phyloP scores from a whole-genome alignment of 1,140 invertebrate genomes.

The Megalopta genalis region DNA sequence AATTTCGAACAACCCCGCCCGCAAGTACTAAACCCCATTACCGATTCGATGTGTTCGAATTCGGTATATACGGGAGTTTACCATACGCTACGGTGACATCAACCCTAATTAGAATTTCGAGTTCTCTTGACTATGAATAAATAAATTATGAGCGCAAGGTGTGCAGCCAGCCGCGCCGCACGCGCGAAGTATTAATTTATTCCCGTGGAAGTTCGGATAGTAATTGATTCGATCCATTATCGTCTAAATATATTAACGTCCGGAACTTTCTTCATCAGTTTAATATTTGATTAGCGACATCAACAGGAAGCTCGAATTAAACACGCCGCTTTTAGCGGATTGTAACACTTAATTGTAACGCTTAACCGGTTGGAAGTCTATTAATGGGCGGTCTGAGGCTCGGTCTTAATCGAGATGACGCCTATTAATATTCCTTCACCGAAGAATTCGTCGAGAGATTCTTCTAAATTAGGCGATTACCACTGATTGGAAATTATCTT shows the following conservation, averaged over 20 bases:
- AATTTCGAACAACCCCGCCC: constrained; percentile 32
- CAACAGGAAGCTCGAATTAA: not conserved
- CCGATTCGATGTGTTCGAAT: constrained; percentile 30
- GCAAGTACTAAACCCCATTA: constrained; percentile 42
- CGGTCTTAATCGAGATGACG: too few species aligned
- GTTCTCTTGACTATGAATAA: not conserved
- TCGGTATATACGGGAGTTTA: constrained; percentile 26
- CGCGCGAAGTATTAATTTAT: too few species aligned
- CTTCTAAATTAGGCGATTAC: too few species aligned
- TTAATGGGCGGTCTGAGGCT: too few species aligned
- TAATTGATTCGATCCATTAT: not conserved
- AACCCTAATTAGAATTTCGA: constrained; percentile 33
- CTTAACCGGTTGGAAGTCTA: too few species aligned
- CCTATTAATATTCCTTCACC: too few species aligned
- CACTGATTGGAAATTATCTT: too few species aligned
- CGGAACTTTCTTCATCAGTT: not conserved
- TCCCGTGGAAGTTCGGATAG: not conserved
- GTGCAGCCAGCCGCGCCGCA: too few species aligned
- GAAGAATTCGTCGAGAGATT: too few species aligned
- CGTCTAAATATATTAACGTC: not conserved
- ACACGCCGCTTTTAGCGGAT: too few species aligned
- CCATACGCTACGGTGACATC: not conserved
- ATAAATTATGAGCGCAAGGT: not conserved
- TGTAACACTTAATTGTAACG: too few species aligned
- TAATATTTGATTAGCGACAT: not conserved